A percentile compares a stretch with the other conserved stretches of the same genome.
These are phyloP conservation scores for Drosophila multiciliata DNA, from an alignment of 2,888 invertebrate genomes.

Conservation along the genomic window DNA sequence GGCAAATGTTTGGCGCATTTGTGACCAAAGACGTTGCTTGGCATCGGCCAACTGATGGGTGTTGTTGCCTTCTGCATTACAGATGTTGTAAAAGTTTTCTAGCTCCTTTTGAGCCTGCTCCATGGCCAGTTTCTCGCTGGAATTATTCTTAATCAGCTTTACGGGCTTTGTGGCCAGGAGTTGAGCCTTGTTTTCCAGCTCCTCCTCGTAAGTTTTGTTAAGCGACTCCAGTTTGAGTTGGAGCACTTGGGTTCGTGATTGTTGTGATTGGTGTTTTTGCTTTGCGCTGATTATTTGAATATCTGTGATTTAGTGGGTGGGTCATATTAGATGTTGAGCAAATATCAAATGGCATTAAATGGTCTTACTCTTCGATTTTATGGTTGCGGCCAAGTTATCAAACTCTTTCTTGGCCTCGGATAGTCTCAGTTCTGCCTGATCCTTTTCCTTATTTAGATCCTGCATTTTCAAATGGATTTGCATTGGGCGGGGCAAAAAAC, in stretches of 20 bases:
- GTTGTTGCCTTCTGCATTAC: conserved; percentile 57
- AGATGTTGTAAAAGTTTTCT: conserved; percentile 77
- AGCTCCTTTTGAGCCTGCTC: conserved; percentile 76
- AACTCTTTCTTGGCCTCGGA: conserved; percentile 68
- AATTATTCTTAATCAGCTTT: conserved; percentile 72
- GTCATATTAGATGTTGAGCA: not conserved
- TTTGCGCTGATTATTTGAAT: conserved; percentile 77
- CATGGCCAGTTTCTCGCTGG: conserved; percentile 77
- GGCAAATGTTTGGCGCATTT: conserved; percentile 77
- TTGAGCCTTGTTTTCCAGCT: conserved; percentile 66
- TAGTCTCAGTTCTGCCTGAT: conserved; percentile 48
- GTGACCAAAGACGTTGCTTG: conserved; percentile 79
- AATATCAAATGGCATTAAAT: not conserved
- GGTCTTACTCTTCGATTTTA: conserved; percentile 81
- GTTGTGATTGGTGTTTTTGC: conserved; percentile 67
- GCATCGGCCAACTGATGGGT: conserved; percentile 59
- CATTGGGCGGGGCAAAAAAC: conserved; percentile 78
- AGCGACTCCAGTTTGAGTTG: conserved; percentile 74
- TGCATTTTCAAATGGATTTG: conserved; percentile 78
- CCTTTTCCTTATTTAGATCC: conserved; percentile 70
- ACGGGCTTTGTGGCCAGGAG: conserved; percentile 81
- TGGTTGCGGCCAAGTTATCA: conserved; percentile 68
- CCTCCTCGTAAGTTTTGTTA: conserved; percentile 63
- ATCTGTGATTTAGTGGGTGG: conserved; percentile 56
- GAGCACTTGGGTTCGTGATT: conserved; percentile 71